Evolutionary conservation across 2,113 vertebrate genomes (phyloP).

Genomic region (Chaetops frenatus): DNA sequence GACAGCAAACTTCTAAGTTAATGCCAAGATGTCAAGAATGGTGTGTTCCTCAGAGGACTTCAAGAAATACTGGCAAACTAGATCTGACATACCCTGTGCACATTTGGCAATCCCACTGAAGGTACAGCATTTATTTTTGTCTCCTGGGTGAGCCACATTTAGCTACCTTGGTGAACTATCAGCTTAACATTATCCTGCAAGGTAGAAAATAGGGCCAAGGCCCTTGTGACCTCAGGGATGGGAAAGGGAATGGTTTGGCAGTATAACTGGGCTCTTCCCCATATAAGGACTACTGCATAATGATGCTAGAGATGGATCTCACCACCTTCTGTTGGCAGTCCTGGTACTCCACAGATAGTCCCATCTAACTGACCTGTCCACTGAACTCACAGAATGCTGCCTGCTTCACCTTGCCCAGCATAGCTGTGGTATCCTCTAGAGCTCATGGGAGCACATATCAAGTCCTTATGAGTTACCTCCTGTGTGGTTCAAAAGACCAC

Average conservation of each 20-base stretch:
- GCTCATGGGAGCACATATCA: not conserved
- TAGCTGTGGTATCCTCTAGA: not conserved
- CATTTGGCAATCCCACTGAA: rapidly evolving
- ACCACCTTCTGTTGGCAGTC: not conserved
- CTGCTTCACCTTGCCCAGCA: not conserved
- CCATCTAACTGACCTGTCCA: not conserved
- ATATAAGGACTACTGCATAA: not conserved
- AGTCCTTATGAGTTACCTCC: not conserved
- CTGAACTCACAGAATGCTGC: not conserved
- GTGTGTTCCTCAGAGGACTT: not conserved
- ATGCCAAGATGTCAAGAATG: not conserved
- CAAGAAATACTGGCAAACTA: not conserved
- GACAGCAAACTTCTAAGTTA: not conserved
- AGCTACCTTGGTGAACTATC: not conserved
- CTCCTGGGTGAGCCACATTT: not conserved
- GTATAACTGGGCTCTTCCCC: not conserved
- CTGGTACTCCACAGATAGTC: not conserved
- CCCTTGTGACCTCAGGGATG: not conserved
- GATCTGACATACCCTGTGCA: not conserved
- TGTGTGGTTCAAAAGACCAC: not conserved
- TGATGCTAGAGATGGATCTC: not conserved
- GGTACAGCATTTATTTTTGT: not conserved
- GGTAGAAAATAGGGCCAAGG: not conserved
- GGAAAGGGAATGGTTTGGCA: not conserved
- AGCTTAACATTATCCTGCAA: not conserved